phyloP scores from a whole-genome alignment of 2,888 invertebrate species.

The Acrobasis consociella region DNA sequence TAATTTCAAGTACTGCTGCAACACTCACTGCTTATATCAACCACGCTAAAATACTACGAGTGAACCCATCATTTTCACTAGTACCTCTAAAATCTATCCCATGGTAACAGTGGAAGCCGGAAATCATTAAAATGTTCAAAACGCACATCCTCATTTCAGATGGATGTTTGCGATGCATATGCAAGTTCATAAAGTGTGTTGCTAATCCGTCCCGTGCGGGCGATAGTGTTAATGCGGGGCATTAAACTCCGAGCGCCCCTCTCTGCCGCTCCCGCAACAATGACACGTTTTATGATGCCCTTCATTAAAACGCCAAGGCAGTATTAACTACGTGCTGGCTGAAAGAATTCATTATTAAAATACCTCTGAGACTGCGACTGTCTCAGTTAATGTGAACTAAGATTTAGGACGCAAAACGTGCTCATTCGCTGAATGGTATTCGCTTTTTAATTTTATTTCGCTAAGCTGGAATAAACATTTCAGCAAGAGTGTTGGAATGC shows the following conservation, averaged over 20 bases:
- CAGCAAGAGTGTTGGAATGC: neutral
- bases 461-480: constrained; percentile 1
- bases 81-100: no score
- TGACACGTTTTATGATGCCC: constrained; percentile 65
- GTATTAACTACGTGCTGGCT: constrained; percentile 69
- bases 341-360: constrained; percentile 78
- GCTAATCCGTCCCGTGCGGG: constrained; percentile 49
- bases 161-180: constrained; percentile 35
- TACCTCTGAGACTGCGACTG: constrained; percentile 67
- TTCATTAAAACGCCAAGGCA: constrained; percentile 64
- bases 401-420: constrained; percentile 75
- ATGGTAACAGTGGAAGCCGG: neutral
- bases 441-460: constrained; percentile 7
- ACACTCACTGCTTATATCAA: no score
- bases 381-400: constrained; percentile 67
- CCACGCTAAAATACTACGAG: neutral
- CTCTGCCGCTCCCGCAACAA: constrained; percentile 42
- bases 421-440: constrained; percentile 50
- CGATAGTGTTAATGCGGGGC: constrained; percentile 47
- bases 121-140: constrained; percentile 16
- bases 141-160: constrained; percentile 13
- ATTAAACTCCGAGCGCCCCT: constrained; percentile 42
- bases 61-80: neutral
- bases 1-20: no score
- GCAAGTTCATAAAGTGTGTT: constrained; percentile 42